Base-by-base conservation (phyloP, 2,113 vertebrate genomes). In the Syrrhaptes paradoxus region DNA sequence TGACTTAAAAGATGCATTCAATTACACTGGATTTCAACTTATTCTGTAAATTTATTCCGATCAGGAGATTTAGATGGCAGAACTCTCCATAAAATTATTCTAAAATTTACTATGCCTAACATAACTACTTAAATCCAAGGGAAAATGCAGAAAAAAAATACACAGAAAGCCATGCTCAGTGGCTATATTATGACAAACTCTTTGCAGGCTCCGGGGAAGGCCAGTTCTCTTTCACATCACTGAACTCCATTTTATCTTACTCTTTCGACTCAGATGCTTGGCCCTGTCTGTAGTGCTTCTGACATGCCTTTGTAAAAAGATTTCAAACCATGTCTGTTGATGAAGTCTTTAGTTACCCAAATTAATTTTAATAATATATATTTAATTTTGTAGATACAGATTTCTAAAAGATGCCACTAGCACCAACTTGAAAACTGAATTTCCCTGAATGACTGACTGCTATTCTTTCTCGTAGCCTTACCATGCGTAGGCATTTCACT, bases 211-310 rank as follows among this genome's bases (percentile, higher is more conserved):
- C 72, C 36, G 63, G 11, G 34, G 34, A 75, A 71, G 58, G 36
- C 45, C 0, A 0, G 3, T 55, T 26, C 17, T 67, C 66, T 28
- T 41, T 46, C 2, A 1, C 34, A 41, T 25, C 19, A 46, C 36
- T 51, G 7, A 34, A 26, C 34, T 72, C 52, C 17, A 16, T 32
- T 83, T 83, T 77, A 57, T 57, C 43, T 61, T 55, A 38, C 28
- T 75, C 32, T 71, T 58, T 36, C 32, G 45, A 24, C 51, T 72
- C 34, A 55, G 45, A 29, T 62, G 20, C 29, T 48, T 62, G 43
- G 32, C 21, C n/a, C 29, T 71, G 7, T 51, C 22, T 49, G 21
- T 55, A 61, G n/a, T 32, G 16, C 41, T 71, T 72, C 57, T 19
- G 45, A 48, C 16, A 32, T 29, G 73, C 21, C 31, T 75, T 49